Evolutionary conservation across 2,888 invertebrate species (phyloP).

Genomic region (Megamerina dolium): DNA sequence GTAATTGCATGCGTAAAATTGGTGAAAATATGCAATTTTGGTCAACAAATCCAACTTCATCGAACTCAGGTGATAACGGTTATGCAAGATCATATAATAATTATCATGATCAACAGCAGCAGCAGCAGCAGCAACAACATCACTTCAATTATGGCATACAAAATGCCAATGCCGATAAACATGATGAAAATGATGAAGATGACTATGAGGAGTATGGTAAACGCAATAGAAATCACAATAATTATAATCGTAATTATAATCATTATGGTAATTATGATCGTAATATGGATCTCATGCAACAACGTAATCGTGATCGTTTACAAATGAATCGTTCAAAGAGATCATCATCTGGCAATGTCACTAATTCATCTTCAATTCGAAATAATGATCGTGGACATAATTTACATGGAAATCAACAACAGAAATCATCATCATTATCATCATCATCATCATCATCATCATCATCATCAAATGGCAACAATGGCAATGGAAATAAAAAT

Average conservation of each 20-base stretch:
- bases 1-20: constrained; percentile 53
- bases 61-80: constrained; percentile 3
- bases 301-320: constrained; percentile 23
- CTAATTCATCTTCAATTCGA: neutral
- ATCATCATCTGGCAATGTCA: constrained; percentile 26
- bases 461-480: constrained; percentile 15
- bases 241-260: constrained; percentile 1
- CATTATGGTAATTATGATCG: constrained; percentile 2
- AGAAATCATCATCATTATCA: too few species aligned
- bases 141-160: neutral
- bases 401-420: neutral
- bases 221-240: neutral
- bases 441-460: constrained; percentile 22
- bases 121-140: constrained; percentile 8
- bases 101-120: neutral
- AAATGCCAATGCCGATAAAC: constrained; percentile 12
- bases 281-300: constrained; percentile 21
- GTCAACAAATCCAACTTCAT: constrained; percentile 11
- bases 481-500: constrained; percentile 10
- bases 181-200: constrained; percentile 7
- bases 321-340: constrained; percentile 22
- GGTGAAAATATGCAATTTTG: constrained; percentile 26
- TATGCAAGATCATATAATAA: neutral
- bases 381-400: constrained; percentile 16
- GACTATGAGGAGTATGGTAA: constrained; percentile 8